Conservation (phyloP, 2,113 vertebrate species). For the Odontophorus gujanensis region DNA sequence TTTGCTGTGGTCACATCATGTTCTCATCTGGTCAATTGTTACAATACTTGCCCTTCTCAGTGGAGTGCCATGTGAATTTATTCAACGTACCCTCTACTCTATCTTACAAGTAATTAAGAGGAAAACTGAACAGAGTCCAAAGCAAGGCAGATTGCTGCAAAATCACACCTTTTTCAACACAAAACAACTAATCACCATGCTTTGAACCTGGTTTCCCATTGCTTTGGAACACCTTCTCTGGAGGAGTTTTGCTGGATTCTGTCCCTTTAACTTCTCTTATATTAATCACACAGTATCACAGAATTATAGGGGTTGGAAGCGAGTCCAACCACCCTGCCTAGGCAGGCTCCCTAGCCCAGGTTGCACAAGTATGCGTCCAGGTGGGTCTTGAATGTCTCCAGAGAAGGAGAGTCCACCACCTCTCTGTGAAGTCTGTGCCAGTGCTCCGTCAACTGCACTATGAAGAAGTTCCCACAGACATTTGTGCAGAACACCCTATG, state of each 20-base stretch:
- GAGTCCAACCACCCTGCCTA: too few species aligned
- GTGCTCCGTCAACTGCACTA: too few species aligned
- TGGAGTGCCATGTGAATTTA: background rate
- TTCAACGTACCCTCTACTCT: background rate
- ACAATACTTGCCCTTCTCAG: background rate
- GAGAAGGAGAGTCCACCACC: too few species aligned
- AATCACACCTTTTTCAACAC: background rate
- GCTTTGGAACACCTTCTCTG: background rate
- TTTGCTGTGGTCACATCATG: background rate
- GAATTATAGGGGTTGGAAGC: too few species aligned
- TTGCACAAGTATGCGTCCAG: too few species aligned
- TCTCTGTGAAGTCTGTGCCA: too few species aligned
- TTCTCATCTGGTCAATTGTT: background rate
- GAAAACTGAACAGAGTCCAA: rapidly evolving
- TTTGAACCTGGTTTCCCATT: background rate
- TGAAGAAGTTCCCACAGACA: too few species aligned
- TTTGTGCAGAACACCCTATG: too few species aligned
- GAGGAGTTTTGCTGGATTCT: background rate
- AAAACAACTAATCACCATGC: rapidly evolving
- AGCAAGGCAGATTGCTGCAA: background rate
- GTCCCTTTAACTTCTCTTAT: background rate
- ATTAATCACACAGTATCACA: too few species aligned
- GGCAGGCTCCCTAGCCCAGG: too few species aligned
- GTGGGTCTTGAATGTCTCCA: too few species aligned
- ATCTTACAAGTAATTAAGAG: background rate